Evolutionary conservation across 1,140 invertebrate species (phyloP), one percentile per base, ranked within the genome.

Genomic region (Dinoponera quadriceps): DNA sequence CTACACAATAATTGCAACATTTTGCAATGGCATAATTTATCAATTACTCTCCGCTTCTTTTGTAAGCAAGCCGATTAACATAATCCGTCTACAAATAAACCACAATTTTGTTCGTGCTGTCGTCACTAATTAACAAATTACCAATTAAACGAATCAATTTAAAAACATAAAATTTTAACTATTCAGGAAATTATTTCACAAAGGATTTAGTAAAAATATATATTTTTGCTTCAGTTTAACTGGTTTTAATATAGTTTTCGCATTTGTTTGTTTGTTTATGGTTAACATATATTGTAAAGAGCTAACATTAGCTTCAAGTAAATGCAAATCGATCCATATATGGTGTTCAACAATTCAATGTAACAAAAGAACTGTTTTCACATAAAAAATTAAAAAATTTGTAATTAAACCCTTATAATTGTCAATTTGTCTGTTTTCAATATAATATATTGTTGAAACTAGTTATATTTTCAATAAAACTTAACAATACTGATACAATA

Each of bases 381-480:
- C 22, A 0, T 0, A 59, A 57, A 3, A 72, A 38, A 55, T 72
- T 55, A 49, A 33, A 33, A 33, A 33, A 33, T 33, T 33, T 9
- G 11, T 9, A 44, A 44, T 44, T 44, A 9, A 3, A 33, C 7
- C 33, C 7, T 33, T 3, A 33, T 3, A 7, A 33, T 44, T 44
- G 38, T 44, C 7, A 33, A 44, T 44, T 44, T 44, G 11, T 44
- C 38, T 44, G 7, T 62, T 7, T 18, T n/a, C 33, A 62, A 62
- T 1, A 29, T 44, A 44, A 44, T 38, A 48, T 44, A 20, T 38
- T 62, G 29, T 63, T 3, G 1, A 63, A 63, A 16, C 3, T 9
- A 44, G 9, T 75, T 63, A 75, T 20, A 62, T 29, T 29, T 20
- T 63, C 16, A n/a, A n/a, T 63, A 75, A 7, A 72, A 72, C n/a